A percentile compares a stretch with the other conserved stretches of the same genome.
These are phyloP conservation scores for Sebastes diaconus DNA, from an alignment of 2,797 vertebrate genomes.

Conservation along the genomic window DNA sequence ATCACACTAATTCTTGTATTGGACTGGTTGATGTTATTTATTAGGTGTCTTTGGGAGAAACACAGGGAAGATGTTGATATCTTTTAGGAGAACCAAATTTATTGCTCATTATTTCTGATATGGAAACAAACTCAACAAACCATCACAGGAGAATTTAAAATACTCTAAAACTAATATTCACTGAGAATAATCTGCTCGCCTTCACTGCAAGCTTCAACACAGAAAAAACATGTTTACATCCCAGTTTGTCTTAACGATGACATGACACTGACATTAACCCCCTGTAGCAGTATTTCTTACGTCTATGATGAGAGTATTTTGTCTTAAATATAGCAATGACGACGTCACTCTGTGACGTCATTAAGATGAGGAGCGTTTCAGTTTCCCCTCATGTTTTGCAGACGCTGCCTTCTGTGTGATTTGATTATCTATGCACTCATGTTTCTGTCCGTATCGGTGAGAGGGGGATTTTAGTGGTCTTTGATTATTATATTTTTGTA, in stretches of 20 bases:
- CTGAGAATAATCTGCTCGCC: neutral
- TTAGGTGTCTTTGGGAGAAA: neutral
- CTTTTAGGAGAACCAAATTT: neutral
- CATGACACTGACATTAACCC: neutral
- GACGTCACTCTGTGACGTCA: neutral
- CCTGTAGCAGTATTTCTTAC: neutral
- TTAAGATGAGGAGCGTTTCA: neutral
- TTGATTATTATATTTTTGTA: slow-evolving; percentile 73
- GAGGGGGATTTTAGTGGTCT: slow-evolving; percentile 38
- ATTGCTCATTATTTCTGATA: neutral
- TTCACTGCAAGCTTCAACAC: neutral
- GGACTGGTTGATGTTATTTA: neutral
- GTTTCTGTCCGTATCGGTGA: slow-evolving; percentile 23
- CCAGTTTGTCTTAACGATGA: neutral
- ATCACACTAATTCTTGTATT: neutral
- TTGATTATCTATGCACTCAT: slow-evolving; percentile 59
- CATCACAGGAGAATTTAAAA: neutral
- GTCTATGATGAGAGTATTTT: neutral
- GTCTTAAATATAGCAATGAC: slow-evolving; percentile 6
- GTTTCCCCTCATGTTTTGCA: slow-evolving; percentile 5
- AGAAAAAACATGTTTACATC: slow-evolving; percentile 11
- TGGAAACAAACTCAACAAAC: neutral
- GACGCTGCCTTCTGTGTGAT: slow-evolving; percentile 28
- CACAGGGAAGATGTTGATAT: neutral
- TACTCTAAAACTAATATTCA: neutral